Base-by-base conservation (phyloP, 2,888 invertebrate genomes). In the Lydus trimaculatus region DNA sequence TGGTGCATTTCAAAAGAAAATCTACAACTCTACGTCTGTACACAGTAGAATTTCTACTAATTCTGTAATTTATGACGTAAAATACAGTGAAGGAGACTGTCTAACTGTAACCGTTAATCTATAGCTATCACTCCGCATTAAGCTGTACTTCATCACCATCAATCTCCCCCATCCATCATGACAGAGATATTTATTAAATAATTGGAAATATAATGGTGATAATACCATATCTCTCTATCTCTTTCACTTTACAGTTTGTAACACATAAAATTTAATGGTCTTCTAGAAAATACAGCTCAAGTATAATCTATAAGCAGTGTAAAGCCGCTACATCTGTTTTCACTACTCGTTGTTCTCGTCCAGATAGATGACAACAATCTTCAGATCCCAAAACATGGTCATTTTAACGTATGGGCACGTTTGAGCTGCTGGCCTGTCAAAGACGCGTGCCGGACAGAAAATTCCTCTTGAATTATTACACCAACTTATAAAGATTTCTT, bases 391-490 rank as follows among this genome's bases (percentile, higher is more conserved):
- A 66, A 66, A 70, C 70, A 66, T 63, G 70, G 66, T 66, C 67
- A 71, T 71, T 71, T 36, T 65, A 65, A 72, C 74, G 73, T 70
- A 72, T 65, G 70, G 72, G 72, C 78, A 77, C 75, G 77, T 78
- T 72, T 70, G 71, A 61, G 61, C 64, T 76, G 77, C 75, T 74
- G 71, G 73, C 72, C 74, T 74, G 77, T 76, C 77, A 72, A 70
- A 74, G 75, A 72, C 78, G 76, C 76, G 75, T 76, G 78, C 75
- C 75, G 70, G 71, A 72, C 74, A 56, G 28, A 15, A 75, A 78
- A 77, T 78, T 75, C 75, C 78, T 70, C 72, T 70, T 78, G 79
- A 79, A 75, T 79, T 79, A 78, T 79, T 76, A 73, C 76, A 66
- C 64, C 74, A 78, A 78, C 76, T 78, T 78, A 69, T 52, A 52